Base-by-base conservation (phyloP, 2,113 vertebrate genomes). In the Melanostigma gelatinosum region DNA sequence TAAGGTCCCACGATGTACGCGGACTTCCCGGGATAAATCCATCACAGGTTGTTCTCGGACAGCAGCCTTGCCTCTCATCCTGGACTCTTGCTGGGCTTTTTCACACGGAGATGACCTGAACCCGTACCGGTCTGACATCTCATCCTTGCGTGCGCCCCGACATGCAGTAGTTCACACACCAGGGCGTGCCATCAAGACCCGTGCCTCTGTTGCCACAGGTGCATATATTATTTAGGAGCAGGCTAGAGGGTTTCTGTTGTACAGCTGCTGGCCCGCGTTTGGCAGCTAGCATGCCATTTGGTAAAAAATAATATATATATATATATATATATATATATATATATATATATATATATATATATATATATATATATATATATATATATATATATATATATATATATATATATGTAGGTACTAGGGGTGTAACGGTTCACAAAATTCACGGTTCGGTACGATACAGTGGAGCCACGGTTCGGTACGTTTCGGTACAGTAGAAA, bases 181-280 rank as follows among this genome's bases (percentile, higher is more conserved):
- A 27, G 42, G 38, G 36, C 71, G 63, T 83, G 79, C 67, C 70
- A 72, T 82, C 82, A 77, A 46, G 15, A 79, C 36, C 68, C 36
- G 54, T 67, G 58, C 64, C 36, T 76, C 55, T 78, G 36, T 74
- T 90, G 67, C 84, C 61, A 64, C 65, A 32, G 58, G 66, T 76
- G 18, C 70, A 85, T 88, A 50, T 85, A 86, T 88, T 84, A 91
- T 92, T 89, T 63, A 88, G 29, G 55, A 75, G 50, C 22, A 79
- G 65, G 66, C 72, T 34, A 20, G 29, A 72, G 44, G 48, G 46
- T 82, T 87, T 82, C 52, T 46, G 36, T 8, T 76, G 58, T 64
- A 24, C 24, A 75, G 54, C 65, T 44, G 24, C 69, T 82, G 79
- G 76, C 77, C 42, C 57, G 38, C 12, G 15, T 40, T 79, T 85